These are phyloP conservation scores for Neodontobutis hainanensis DNA, from an alignment of 2,113 vertebrate genomes.

Conservation along the genomic window DNA sequence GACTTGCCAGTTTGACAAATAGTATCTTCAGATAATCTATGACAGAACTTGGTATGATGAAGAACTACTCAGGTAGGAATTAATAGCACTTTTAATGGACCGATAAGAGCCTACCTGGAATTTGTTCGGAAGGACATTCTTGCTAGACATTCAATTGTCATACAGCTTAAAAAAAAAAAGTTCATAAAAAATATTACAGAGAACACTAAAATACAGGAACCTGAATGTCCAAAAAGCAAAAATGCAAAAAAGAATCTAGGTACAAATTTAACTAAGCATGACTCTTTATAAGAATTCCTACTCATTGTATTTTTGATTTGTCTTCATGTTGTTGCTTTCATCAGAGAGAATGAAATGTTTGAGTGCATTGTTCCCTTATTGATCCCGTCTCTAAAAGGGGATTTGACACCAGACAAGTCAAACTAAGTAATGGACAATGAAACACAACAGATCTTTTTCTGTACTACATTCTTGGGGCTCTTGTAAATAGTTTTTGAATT, in stretches of 20 bases:
- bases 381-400: not conserved
- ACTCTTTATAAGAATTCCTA: too few species aligned
- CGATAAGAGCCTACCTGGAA: conserved; percentile 11
- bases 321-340: too few species aligned
- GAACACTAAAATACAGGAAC: too few species aligned
- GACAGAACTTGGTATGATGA: conserved; percentile 8
- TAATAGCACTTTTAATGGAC: conserved; percentile 28
- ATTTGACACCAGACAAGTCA: not conserved
- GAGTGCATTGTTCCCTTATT: not conserved
- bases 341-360: not conserved
- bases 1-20: conserved; percentile 12
- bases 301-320: too few species aligned
- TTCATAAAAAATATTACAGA: not conserved
- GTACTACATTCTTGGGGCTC: not conserved
- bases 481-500: conserved; percentile 17
- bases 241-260: too few species aligned
- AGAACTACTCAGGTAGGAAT: conserved; percentile 27
- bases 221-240: too few species aligned
- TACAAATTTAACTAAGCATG: too few species aligned
- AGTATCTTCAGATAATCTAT: conserved; percentile 12
- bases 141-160: not conserved
- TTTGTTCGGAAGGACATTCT: conserved; percentile 3
- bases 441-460: conserved; percentile 3
- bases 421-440: not conserved
- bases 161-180: not conserved